These are phyloP conservation scores for Drosophila busckii DNA, from an alignment of 1,140 invertebrate species.

Conservation along the genomic window DNA sequence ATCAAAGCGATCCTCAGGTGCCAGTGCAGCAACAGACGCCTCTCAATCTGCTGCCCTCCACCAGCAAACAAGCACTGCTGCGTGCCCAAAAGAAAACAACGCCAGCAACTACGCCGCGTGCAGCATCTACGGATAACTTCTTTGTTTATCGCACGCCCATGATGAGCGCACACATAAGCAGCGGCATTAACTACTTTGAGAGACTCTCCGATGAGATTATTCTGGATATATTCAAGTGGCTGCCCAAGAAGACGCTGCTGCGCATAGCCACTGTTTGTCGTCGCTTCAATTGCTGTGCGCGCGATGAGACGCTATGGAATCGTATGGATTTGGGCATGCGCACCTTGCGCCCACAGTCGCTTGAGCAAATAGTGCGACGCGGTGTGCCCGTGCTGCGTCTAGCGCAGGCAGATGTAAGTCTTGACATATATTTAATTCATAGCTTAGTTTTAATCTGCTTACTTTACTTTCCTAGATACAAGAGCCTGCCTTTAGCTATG, in stretches of 20 bases:
- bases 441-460: neutral
- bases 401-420: slow-evolving; percentile 85
- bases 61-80: slow-evolving; percentile 53
- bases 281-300: slow-evolving; percentile 85
- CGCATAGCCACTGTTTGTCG: slow-evolving; percentile 85
- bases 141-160: slow-evolving; percentile 59
- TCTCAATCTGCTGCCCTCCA: slow-evolving; percentile 54
- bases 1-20: slow-evolving; percentile 12
- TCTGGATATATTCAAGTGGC: slow-evolving; percentile 88
- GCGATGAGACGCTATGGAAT: slow-evolving; percentile 91
- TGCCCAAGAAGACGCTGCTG: slow-evolving; percentile 87
- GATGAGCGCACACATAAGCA: slow-evolving; percentile 46
- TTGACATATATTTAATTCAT: neutral
- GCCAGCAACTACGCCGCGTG: neutral
- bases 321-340: slow-evolving; percentile 88
- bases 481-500: slow-evolving; percentile 80
- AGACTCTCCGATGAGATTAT: slow-evolving; percentile 90
- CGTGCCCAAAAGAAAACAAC: slow-evolving; percentile 33
- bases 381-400: slow-evolving; percentile 88
- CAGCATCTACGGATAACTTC: slow-evolving; percentile 39
- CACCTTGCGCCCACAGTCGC: slow-evolving; percentile 82
- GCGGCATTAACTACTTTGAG: slow-evolving; percentile 81
- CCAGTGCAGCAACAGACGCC: slow-evolving; percentile 21
- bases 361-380: slow-evolving; percentile 85
- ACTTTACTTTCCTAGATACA: slow-evolving; percentile 73